Evolutionary conservation across 2,888 invertebrate species (phyloP), one percentile per base, ranked within the genome.

Genomic region (Brachyopa scutellaris): DNA sequence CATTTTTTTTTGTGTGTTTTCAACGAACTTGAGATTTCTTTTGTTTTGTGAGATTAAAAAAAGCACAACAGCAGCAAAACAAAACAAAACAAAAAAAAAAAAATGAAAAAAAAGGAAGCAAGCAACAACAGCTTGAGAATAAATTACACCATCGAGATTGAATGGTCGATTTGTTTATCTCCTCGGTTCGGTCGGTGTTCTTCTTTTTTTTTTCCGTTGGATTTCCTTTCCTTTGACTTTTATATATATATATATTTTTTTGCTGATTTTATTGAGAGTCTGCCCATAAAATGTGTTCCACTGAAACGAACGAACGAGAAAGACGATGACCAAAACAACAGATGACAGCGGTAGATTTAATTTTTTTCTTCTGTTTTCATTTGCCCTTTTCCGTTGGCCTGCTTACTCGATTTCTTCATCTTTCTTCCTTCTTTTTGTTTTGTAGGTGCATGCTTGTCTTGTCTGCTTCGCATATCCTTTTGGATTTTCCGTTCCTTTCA

Each of bases 91-190:
- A 40, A 40, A 59, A 33, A 31, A 45, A 11, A 21, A 51, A 19
- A 33, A 53, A 17, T 15, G 1, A 6, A 33, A 38, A 57, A 19
- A 19, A 23, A 7, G 15, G 15, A 49, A 49, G 47, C 3, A 33
- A 51, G 15, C 64, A 70, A 61, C 76, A 76, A 57, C 64, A 64
- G 53, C 77, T 77, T 82, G 82, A 40, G 61, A 82, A 82, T 82
- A 82, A 77, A 82, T 82, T 82, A 82, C 77, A 77, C 77, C 70
- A 64, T 72, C 61, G 70, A 82, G 82, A 82, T 82, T 82, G 82
- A 82, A 82, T 77, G 77, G 82, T 77, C 82, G 82, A 82, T 77
- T 82, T 82, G 82, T 70, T 82, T 82, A 82, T 82, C 47, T 72
- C 70, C 42, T 64, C 53, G 33, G 53, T 62, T 74, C 29, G 55